A percentile compares a stretch with the other conserved stretches of the same genome.
phyloP scores from a whole-genome alignment of 2,888 invertebrate genomes.

The Esperia sulphurella region DNA sequence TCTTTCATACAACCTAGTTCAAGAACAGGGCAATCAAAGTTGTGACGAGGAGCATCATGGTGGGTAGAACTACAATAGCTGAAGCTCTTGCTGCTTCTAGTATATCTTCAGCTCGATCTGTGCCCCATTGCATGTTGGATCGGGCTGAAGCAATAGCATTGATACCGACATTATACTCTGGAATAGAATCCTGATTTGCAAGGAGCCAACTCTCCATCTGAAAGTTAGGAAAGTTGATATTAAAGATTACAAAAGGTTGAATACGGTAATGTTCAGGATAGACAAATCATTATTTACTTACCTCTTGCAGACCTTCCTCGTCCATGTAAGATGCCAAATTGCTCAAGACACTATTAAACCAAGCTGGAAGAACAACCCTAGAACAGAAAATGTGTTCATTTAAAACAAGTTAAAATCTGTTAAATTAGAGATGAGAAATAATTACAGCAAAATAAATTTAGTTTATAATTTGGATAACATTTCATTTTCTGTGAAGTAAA shows the following conservation, averaged over 20 bases:
- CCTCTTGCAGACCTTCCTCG: conserved; percentile 52
- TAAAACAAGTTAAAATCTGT: background rate
- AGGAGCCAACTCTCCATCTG: conserved; percentile 65
- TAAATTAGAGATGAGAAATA: too few species aligned
- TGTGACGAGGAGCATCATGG: conserved; percentile 35
- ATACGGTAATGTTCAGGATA: too few species aligned
- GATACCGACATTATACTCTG: conserved; percentile 44
- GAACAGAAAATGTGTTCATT: conserved; percentile 15
- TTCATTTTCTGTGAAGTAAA: too few species aligned
- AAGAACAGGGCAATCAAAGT: conserved; percentile 38
- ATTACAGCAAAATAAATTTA: too few species aligned
- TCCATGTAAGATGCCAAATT: conserved; percentile 55
- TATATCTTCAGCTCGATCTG: conserved; percentile 37
- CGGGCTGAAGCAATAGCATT: conserved; percentile 45
- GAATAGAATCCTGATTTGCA: conserved; percentile 32
- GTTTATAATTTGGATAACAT: too few species aligned
- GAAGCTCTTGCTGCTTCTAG: conserved; percentile 46
- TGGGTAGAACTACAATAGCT: conserved; percentile 36
- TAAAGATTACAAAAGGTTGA: background rate
- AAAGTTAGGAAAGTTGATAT: conserved; percentile 11
- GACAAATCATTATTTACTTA: conserved; percentile 31
- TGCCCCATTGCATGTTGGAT: conserved; percentile 55
- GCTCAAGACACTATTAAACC: conserved; percentile 47
- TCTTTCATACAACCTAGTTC: conserved; percentile 23
- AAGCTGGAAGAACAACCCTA: conserved; percentile 52